Percentiles rank a stretch among this genome's conserved stretches.
Evolutionary conservation across 2,888 invertebrate species (phyloP).

Genomic region (Dilophus febrilis): DNA sequence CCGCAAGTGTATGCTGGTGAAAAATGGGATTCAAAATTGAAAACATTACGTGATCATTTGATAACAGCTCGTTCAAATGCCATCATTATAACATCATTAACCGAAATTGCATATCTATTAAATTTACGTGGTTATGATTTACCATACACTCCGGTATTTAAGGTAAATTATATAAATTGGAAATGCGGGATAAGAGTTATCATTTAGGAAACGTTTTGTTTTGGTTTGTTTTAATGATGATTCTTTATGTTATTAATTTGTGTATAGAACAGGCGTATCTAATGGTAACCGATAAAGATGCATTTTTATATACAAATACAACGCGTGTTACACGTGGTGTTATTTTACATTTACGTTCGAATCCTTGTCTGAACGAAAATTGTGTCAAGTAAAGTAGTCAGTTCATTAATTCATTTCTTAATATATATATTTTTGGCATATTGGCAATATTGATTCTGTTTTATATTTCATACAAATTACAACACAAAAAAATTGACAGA

Average conservation of each 20-base stretch:
- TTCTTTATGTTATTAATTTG: not conserved
- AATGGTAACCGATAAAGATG: slow-evolving; percentile 43
- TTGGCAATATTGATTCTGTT: not conserved
- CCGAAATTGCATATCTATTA: slow-evolving; percentile 76
- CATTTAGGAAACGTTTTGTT: too few species aligned
- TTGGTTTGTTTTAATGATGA: too few species aligned
- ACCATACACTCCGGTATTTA: slow-evolving; percentile 61
- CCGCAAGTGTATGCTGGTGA: slow-evolving; percentile 41
- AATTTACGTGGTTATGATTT: slow-evolving; percentile 78
- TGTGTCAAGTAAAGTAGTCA: slow-evolving; percentile 52
- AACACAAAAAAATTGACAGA: too few species aligned
- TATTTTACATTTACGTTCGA: slow-evolving; percentile 34
- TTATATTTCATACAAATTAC: slow-evolving; percentile 4
- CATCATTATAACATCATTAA: slow-evolving; percentile 68
- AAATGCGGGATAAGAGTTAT: too few species aligned
- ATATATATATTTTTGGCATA: too few species aligned
- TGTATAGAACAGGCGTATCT: slow-evolving; percentile 50
- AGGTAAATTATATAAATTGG: slow-evolving; percentile 34
- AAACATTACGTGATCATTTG: slow-evolving; percentile 45
- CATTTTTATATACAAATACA: slow-evolving; percentile 52
- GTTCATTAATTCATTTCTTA: slow-evolving; percentile 9
- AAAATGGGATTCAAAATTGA: slow-evolving; percentile 59
- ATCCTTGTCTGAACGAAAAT: slow-evolving; percentile 39
- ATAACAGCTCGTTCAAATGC: slow-evolving; percentile 47
- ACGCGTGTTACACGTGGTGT: slow-evolving; percentile 43